These are phyloP conservation scores for Drosophila tropicalis DNA, from an alignment of 1,140 invertebrate species.

Conservation along the genomic window DNA sequence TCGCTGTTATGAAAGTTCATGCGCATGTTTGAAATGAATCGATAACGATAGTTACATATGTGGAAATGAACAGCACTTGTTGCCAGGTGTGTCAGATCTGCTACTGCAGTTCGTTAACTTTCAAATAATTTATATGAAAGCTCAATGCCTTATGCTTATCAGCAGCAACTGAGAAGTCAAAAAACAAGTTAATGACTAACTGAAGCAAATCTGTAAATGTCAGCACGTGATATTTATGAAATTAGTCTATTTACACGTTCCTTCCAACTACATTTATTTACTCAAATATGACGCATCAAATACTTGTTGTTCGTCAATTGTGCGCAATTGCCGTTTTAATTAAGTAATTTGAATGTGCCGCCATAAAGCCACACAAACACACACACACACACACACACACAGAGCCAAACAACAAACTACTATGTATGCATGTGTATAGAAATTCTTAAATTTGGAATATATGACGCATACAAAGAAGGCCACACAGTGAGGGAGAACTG, in stretches of 20 bases:
- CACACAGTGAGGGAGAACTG: background rate
- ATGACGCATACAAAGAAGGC: slow-evolving; percentile 14
- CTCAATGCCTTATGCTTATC: slow-evolving; percentile 5
- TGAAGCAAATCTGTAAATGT: slow-evolving; percentile 13
- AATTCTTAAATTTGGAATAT: slow-evolving; percentile 45
- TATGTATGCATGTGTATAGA: slow-evolving; percentile 28
- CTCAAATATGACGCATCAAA: slow-evolving; percentile 42
- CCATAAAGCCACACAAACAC: slow-evolving; percentile 18
- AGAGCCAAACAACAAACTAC: too few relatives aligned
- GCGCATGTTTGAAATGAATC: background rate
- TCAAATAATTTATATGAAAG: slow-evolving; percentile 4
- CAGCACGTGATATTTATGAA: slow-evolving; percentile 13
- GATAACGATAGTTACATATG: slow-evolving; percentile 3
- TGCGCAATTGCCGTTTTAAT: slow-evolving; percentile 65
- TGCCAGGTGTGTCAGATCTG: slow-evolving; percentile 8
- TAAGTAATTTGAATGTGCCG: slow-evolving; percentile 61
- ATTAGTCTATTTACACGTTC: slow-evolving; percentile 14
- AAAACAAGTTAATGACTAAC: slow-evolving; percentile 11
- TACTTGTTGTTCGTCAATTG: slow-evolving; percentile 52
- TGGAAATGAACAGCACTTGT: slow-evolving; percentile 11
- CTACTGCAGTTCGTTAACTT: slow-evolving; percentile 13
- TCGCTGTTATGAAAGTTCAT: too few relatives aligned
- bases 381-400: slow-evolving; percentile 25
- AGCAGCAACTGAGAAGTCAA: slow-evolving; percentile 10
- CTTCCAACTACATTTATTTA: background rate